These are phyloP conservation scores for Pandion haliaetus DNA, from an alignment of 2,113 vertebrate species.

Conservation along the genomic window DNA sequence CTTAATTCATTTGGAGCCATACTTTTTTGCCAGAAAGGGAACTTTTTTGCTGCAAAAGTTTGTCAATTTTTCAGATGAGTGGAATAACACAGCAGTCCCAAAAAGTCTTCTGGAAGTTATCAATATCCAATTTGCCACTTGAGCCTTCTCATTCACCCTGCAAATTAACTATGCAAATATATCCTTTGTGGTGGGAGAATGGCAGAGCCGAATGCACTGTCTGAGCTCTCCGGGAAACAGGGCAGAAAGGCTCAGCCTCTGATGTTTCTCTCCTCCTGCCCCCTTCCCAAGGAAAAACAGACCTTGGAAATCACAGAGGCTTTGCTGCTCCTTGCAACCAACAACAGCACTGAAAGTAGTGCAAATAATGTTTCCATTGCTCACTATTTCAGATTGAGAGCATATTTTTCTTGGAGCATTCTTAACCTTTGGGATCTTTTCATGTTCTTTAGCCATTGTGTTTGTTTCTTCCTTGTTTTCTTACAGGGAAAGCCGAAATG, in stretches of 20 bases:
- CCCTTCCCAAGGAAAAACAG: background rate
- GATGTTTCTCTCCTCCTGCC: background rate
- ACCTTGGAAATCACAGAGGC: background rate
- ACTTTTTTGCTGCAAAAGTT: background rate
- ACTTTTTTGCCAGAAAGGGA: background rate
- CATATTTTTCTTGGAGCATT: constrained; percentile 62
- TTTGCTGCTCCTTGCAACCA: background rate
- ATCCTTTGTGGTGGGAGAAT: background rate
- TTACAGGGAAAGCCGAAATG: background rate
- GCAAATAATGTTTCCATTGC: constrained; percentile 1
- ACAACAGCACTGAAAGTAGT: background rate
- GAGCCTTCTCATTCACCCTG: constrained; percentile 12
- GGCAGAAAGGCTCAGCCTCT: background rate
- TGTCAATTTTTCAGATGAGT: background rate
- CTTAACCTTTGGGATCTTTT: constrained; percentile 49
- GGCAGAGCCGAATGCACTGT: background rate
- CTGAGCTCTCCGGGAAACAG: background rate
- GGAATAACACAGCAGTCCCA: background rate
- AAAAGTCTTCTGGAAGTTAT: constrained; percentile 49
- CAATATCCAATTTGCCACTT: constrained; percentile 13
- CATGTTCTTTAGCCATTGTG: constrained; percentile 37
- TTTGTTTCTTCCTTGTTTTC: constrained; percentile 39
- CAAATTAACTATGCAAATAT: background rate
- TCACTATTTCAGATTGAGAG: background rate
- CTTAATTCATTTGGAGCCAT: constrained; percentile 38